Evolutionary conservation across 2,797 vertebrate species (phyloP).

Genomic region (Bradypodion ventrale): DNA sequence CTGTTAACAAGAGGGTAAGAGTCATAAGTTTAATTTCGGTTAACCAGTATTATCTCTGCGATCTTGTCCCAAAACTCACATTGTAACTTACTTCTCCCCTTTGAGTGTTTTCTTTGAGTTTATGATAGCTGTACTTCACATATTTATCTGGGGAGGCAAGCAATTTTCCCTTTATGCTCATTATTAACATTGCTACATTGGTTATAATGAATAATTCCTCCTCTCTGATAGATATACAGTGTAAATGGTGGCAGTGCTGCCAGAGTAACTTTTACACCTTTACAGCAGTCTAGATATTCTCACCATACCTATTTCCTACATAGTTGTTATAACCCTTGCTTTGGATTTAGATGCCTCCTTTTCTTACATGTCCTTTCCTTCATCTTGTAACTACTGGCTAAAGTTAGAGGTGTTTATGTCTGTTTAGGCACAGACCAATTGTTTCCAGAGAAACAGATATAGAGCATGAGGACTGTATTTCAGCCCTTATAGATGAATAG

Average conservation of each 20-base stretch:
- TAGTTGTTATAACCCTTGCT: conserved; percentile 20
- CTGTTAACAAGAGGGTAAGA: conserved; percentile 17
- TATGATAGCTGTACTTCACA: conserved; percentile 15
- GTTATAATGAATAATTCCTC: conserved; percentile 38
- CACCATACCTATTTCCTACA: conserved; percentile 45
- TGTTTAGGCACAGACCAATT: conserved; percentile 13
- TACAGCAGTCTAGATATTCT: conserved; percentile 4
- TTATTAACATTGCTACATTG: conserved; percentile 25
- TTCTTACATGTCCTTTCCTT: conserved; percentile 6
- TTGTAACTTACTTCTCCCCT: not conserved
- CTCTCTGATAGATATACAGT: not conserved
- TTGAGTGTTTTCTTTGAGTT: not conserved
- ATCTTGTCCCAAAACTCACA: conserved; percentile 17
- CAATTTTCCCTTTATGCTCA: conserved; percentile 4
- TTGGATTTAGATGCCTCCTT: not conserved
- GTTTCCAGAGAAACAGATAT: conserved; percentile 31
- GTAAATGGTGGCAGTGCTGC: not conserved
- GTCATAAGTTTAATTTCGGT: not conserved
- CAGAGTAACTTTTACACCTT: not conserved
- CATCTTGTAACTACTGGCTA: conserved; percentile 43
- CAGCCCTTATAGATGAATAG: not conserved
- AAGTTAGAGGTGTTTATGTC: conserved; percentile 24
- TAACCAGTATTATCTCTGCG: not conserved
- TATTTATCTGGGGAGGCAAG: conserved; percentile 2
- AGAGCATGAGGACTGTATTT: conserved; percentile 30